Base-by-base conservation (phyloP, 2,888 invertebrate genomes). In the Rhopalosiphum nymphaeae region DNA sequence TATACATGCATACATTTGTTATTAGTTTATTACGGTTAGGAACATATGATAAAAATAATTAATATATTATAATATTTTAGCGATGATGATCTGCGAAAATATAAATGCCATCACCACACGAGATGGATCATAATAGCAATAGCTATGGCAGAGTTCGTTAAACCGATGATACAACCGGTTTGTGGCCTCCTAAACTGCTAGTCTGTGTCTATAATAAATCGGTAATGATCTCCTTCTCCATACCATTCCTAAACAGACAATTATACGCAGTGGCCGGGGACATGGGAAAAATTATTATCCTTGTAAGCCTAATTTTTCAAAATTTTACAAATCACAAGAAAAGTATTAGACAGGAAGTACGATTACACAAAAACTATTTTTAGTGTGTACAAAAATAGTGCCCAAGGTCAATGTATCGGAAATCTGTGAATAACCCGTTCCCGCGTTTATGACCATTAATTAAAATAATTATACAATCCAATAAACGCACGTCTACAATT, bases 141-240 rank as follows among this genome's bases (percentile, higher is more conserved):
- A 85, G 53, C 9, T 78, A 78, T 29, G 29, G 57, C 89, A 85
- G 94, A 91, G 94, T 94, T 94, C 94, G 94, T 94, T 94, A 94
- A 92, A 94, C 94, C 91, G 94, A 94, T 91, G 94, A 91, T 94
- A 94, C 94, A 94, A 94, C 94, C 94, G 94, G 94, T 94, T 94
- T 90, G 91, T 91, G 91, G 94, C 94, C 93, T 93, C 93, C 93
- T 93, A 93, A 93, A 93, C 89, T 93, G 93, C 57, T 89, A 57
- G 89, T 89, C 90, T 89, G 94, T 90, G 90, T 94, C 90, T 91
- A 86, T 90, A 67, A 49, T 94, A 94, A 94, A 90, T 94, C 86
- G 91, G 90, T 91, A 94, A 94, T 87, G 94, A 94, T 94, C 93
- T 84, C 57, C 85, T 93, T 36, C 88, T 88, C n/a, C 42, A 9